A percentile compares a stretch with the other conserved stretches of the same genome.
phyloP scores from a whole-genome alignment of 2,113 vertebrate genomes.

The Mohoua ochrocephala region DNA sequence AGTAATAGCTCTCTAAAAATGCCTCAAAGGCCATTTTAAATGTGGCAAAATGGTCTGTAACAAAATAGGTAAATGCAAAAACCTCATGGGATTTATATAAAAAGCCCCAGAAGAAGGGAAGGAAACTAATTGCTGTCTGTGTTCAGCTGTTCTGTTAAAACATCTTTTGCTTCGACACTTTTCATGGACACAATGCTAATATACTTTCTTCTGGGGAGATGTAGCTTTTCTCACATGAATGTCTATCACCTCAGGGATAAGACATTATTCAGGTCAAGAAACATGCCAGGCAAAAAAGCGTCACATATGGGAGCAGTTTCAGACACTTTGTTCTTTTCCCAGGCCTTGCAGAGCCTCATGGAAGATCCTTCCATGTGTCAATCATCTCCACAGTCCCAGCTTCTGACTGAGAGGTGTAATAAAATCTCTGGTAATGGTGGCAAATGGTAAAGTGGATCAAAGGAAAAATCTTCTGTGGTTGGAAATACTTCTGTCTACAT shows the following conservation, averaged over 20 bases:
- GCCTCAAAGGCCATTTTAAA: background rate
- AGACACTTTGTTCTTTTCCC: background rate
- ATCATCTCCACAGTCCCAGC: background rate
- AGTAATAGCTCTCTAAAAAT: slow-evolving; percentile 12
- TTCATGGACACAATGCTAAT: background rate
- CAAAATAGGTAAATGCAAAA: background rate
- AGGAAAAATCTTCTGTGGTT: background rate
- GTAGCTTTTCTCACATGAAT: background rate
- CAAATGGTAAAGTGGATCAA: background rate
- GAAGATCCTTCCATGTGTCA: background rate
- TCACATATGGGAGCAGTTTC: background rate
- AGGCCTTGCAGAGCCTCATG: background rate
- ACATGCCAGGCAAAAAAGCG: background rate
- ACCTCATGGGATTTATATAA: background rate
- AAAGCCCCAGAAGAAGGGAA: background rate
- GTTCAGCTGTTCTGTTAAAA: background rate
- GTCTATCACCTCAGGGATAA: background rate
- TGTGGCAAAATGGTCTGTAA: background rate
- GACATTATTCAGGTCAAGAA: background rate
- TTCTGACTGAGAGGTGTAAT: background rate
- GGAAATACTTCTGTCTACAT: background rate
- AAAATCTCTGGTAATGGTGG: background rate
- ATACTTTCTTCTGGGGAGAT: background rate
- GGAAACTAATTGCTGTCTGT: background rate
- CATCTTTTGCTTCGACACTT: background rate